Evolutionary conservation across 2,113 vertebrate genomes (phyloP), one percentile per base, ranked within the genome.

Genomic region (Heterochromis multidens): DNA sequence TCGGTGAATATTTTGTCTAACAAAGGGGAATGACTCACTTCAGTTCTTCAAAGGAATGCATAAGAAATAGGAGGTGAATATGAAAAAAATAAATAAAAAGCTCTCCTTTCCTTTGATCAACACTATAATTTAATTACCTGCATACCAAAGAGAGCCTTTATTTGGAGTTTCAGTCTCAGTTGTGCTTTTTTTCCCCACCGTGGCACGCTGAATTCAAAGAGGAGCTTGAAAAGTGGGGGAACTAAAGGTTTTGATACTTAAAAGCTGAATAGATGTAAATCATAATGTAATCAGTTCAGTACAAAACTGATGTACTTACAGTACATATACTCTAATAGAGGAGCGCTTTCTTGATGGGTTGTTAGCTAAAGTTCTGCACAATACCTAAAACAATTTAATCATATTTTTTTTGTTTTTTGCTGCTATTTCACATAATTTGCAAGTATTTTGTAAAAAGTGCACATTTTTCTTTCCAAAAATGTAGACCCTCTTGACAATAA

Each of bases 41-140:
- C 43, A 37, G 37, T 56, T 90, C 89, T 91, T 94, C 92, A 95
- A 92, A 94, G 85, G 57, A 83, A 82, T 40, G 79, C 86, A 70
- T 7, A 82, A 61, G 65, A 84, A 89, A 83, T 81, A 23, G 63
- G 40, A 84, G 65, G 12, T 61, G 85, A 92, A 62, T 90, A 33
- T 79, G 54, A 43, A 62, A 79, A 58, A 65, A 31, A 35, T 46
- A 67, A 3, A 72, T 21, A 84, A 35, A 74, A 46, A 16, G 37
- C 65, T 87, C 84, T 88, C 60, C 13, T 67, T 88, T 25, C 58
- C 91, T 94, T 91, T 95, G 91, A 94, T 95, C 88, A 92, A 31
- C 74, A 63, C 88, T 85, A 67, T 89, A 81, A 92, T 93, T 93
- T 91, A 90, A 94, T 93, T 92, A 93, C 87, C 87, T 89, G 90